These are phyloP conservation scores for Vimba vimba DNA, from an alignment of 2,113 vertebrate species.

Conservation along the genomic window DNA sequence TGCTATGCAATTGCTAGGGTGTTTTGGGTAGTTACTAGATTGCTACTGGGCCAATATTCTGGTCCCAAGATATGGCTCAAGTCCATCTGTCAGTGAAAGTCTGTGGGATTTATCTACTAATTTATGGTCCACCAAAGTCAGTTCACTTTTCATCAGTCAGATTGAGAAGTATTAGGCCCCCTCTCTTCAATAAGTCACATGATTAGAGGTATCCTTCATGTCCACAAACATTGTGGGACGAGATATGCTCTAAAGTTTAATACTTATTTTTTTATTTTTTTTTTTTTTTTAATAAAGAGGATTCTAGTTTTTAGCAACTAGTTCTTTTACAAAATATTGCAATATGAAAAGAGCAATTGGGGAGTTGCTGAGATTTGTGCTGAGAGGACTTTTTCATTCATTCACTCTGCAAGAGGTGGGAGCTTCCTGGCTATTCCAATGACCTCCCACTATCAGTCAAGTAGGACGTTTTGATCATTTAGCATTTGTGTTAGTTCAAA, in stretches of 20 bases:
- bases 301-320: not conserved
- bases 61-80: not conserved
- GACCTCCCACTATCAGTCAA: slow-evolving; percentile 32
- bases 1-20: not conserved
- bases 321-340: not conserved
- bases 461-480: slow-evolving; percentile 48
- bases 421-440: not conserved
- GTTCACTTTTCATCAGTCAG: not conserved
- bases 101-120: not conserved
- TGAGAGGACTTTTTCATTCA: not conserved
- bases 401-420: not conserved
- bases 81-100: not conserved
- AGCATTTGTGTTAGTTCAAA: slow-evolving; percentile 22
- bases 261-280: not conserved
- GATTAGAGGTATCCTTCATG: too few relatives aligned
- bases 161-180: not conserved
- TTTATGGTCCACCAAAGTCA: not conserved
- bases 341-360: not conserved
- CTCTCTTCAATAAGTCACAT: not conserved
- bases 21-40: not conserved
- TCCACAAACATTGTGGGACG: too few relatives aligned
- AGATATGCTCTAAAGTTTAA: not conserved
- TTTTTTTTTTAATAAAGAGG: too few relatives aligned
- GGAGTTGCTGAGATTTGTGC: not conserved
- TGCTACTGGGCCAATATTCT: not conserved